Evolutionary conservation across 2,888 invertebrate genomes (phyloP).

Genomic region (Troides oblongomaculatus): DNA sequence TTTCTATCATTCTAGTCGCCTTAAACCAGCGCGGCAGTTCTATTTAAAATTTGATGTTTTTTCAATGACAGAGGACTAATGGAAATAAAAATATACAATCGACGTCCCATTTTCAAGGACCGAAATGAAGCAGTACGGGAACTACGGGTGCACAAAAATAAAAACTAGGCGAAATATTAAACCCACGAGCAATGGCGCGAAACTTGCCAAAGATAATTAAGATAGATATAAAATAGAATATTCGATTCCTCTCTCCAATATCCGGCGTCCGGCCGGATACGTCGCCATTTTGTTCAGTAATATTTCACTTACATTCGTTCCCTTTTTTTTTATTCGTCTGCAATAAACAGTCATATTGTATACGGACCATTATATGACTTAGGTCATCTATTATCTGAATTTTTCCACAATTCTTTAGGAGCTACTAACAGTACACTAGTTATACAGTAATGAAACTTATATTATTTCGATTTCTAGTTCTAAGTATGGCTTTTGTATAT

Average conservation of each 20-base stretch:
- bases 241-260: constrained; percentile 63
- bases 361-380: too few species aligned
- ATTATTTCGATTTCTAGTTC: too few species aligned
- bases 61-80: background rate
- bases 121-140: constrained; percentile 15
- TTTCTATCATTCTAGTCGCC: background rate
- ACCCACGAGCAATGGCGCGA: constrained; percentile 51
- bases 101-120: constrained; percentile 2
- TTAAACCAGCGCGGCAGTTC: background rate
- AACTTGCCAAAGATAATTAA: constrained; percentile 69
- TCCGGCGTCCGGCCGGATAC: constrained; percentile 53
- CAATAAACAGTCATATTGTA: constrained; percentile 1
- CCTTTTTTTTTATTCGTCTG: constrained; percentile 37
- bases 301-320: constrained; percentile 42
- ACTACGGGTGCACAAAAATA: constrained; percentile 19
- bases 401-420: too few species aligned
- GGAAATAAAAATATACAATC: constrained; percentile 11
- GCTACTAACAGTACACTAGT: too few species aligned
- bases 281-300: constrained; percentile 58
- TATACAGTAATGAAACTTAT: too few species aligned
- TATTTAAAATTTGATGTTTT: constrained; percentile 1
- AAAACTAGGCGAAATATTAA: constrained; percentile 32
- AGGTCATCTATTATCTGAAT: too few species aligned
- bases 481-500: too few species aligned
- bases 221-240: constrained; percentile 72